phyloP scores from a whole-genome alignment of 2,797 vertebrate species.

The Hephaestus fuliginosus region DNA sequence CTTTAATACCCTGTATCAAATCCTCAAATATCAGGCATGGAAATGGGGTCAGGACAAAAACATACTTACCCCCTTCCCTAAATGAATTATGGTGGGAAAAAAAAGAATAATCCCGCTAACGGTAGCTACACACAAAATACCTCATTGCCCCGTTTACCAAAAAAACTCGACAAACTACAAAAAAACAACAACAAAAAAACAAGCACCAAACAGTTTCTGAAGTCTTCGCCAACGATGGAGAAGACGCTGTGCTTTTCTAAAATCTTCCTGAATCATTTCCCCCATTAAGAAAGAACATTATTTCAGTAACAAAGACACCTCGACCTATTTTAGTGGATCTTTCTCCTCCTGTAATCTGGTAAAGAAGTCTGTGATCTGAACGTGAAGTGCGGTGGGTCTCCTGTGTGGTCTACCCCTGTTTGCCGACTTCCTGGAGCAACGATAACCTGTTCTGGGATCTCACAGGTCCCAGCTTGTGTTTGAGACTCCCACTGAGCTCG shows the following conservation, averaged over 20 bases:
- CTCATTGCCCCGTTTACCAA: slow-evolving; percentile 25
- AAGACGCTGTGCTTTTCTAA: slow-evolving; percentile 22
- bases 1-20: slow-evolving; percentile 59
- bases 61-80: slow-evolving; percentile 33
- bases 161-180: background rate
- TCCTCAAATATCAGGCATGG: slow-evolving; percentile 55
- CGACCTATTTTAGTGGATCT: slow-evolving; percentile 33
- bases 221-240: slow-evolving; percentile 8
- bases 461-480: slow-evolving; percentile 37
- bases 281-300: slow-evolving; percentile 43
- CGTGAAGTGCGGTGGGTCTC: slow-evolving; percentile 24
- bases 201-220: slow-evolving; percentile 15
- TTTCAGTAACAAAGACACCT: slow-evolving; percentile 39
- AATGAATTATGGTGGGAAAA: slow-evolving; percentile 31
- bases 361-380: slow-evolving; percentile 27
- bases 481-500: slow-evolving; percentile 35
- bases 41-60: slow-evolving; percentile 57
- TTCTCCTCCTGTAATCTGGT: background rate
- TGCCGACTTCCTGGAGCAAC: slow-evolving; percentile 7
- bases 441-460: slow-evolving; percentile 35
- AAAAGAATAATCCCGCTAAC: slow-evolving; percentile 49
- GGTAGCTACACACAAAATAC: slow-evolving; percentile 42
- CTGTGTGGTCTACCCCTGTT: slow-evolving; percentile 32
- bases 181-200: background rate
- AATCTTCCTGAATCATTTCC: slow-evolving; percentile 40